Base-by-base conservation (phyloP, 2,888 invertebrate species). In the Tipula unca region DNA sequence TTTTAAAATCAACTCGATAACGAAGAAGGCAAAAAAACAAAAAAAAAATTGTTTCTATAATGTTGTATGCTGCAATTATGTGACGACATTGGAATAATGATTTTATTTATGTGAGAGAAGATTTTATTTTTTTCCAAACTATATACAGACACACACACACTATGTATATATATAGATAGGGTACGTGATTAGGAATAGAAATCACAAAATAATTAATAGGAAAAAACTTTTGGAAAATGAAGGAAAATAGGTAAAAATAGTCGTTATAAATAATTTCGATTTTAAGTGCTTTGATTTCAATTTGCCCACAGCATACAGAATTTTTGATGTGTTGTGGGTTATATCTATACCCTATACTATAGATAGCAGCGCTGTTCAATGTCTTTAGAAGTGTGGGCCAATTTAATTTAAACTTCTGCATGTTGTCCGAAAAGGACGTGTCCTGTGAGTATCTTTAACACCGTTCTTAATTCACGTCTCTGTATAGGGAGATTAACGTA, bases 11-110 rank as follows among this genome's bases (percentile, higher is more conserved):
- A 69, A 69, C n/a, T n/a, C n/a, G n/a, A n/a, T n/a, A n/a, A n/a
- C n/a, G n/a, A 25, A 20, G 25, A 69, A 69, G 25, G 25, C n/a
- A 48, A 48, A 10, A 48, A 17, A n/a, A n/a, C 13, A 42, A 42
- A 32, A 1, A 32, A 32, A 32, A 32, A 69, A 69, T 25, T 3
- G 17, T 5, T 48, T 17, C 17, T 1, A 48, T n/a, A n/a, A n/a
- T 69, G 69, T 69, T 69, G 69, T 69, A 69, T 69, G 69, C 69
- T 69, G 69, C 69, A 69, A 69, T 69, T 69, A 69, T 69, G 69
- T 25, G 69, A 69, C 69, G 69, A 10, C 25, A 25, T 10, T 25
- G 0, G 69, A 69, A 69, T 69, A 69, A 69, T 69, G 69, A 69
- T 69, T 69, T 25, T 13, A 69, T 69, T 69, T 48, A 14, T 42